phyloP scores from a whole-genome alignment of 2,113 vertebrate species.

The Cyanistes caeruleus region DNA sequence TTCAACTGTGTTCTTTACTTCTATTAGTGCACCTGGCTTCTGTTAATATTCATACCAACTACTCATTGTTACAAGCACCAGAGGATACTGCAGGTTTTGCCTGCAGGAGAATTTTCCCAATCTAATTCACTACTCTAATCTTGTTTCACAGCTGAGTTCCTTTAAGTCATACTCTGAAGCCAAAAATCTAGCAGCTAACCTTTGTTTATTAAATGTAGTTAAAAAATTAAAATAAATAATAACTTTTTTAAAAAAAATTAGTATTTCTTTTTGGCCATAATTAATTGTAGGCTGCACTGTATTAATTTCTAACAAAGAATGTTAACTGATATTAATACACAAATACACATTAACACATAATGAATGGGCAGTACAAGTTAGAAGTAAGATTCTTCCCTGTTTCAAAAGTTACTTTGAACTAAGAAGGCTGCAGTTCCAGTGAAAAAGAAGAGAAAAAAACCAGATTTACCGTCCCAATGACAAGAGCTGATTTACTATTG shows the following conservation, averaged over 20 bases:
- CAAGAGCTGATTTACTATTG: not conserved
- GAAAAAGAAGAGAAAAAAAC: not conserved
- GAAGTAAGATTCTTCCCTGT: not conserved
- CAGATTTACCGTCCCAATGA: not conserved
- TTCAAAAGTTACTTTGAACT: not conserved
- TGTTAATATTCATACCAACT: not conserved
- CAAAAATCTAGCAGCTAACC: not conserved
- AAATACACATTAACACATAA: not conserved
- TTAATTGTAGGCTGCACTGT: not conserved
- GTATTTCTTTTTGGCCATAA: not conserved
- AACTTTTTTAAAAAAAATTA: too few relatives aligned
- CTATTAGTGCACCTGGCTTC: not conserved
- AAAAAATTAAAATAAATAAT: not conserved
- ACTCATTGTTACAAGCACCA: not conserved
- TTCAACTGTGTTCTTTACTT: not conserved
- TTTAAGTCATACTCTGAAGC: slow-evolving; percentile 23
- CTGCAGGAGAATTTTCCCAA: slow-evolving; percentile 41
- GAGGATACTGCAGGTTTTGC: not conserved
- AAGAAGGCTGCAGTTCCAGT: not conserved
- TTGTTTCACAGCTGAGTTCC: slow-evolving; percentile 34
- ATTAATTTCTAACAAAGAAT: not conserved
- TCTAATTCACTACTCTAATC: slow-evolving; percentile 58
- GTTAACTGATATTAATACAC: not conserved
- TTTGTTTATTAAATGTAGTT: not conserved
- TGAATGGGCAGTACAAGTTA: not conserved